These are phyloP conservation scores for Ridgeia piscesae DNA, from an alignment of 1,140 invertebrate genomes.

Conservation along the genomic window DNA sequence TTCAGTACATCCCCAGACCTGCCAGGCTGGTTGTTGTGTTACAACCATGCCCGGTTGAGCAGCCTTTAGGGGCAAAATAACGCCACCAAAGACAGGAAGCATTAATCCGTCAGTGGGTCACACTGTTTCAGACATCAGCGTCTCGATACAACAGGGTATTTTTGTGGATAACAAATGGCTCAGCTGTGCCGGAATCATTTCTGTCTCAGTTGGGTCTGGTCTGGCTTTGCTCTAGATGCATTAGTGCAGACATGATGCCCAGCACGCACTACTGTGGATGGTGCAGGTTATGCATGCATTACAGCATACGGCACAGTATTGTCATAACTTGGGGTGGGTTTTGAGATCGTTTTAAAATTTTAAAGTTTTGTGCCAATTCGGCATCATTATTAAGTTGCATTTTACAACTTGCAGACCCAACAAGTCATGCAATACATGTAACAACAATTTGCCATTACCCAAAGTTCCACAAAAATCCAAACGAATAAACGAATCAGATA, in stretches of 20 bases:
- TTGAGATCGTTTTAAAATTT: too few species aligned
- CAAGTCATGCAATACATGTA: neutral
- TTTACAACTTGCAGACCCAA: too few species aligned
- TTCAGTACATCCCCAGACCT: too few species aligned
- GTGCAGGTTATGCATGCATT: too few species aligned
- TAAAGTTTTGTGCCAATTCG: too few species aligned
- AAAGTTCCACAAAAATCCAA: neutral
- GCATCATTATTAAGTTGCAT: too few species aligned
- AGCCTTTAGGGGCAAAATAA: too few species aligned
- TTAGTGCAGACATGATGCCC: neutral
- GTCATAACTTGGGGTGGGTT: too few species aligned
- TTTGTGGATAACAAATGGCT: neutral
- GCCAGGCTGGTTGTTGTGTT: too few species aligned
- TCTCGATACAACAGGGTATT: neutral
- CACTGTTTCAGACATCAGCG: neutral
- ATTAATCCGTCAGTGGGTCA: neutral
- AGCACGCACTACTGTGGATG: too few species aligned
- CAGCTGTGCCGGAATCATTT: neutral
- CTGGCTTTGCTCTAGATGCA: neutral
- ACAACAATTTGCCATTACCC: neutral
- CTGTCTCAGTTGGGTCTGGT: neutral
- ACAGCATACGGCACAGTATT: too few species aligned
- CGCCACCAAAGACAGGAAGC: neutral
- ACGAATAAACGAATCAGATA: neutral
- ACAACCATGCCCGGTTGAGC: too few species aligned